phyloP scores from a whole-genome alignment of 2,888 invertebrate species.

The Pollenia labialis region DNA sequence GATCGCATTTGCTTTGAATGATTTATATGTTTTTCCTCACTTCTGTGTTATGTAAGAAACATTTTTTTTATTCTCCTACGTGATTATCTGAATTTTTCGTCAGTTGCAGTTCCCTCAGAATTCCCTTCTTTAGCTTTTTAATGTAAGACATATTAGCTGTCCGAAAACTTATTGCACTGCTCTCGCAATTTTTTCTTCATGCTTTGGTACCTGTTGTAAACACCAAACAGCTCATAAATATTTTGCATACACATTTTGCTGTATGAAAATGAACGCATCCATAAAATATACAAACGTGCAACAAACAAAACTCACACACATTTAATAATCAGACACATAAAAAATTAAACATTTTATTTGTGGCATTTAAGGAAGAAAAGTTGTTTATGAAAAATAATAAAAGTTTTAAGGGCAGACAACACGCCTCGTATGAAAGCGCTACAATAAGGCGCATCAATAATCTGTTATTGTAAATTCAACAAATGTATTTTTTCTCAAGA shows the following conservation, averaged over 20 bases:
- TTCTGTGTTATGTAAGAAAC: no score
- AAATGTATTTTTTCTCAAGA: no score
- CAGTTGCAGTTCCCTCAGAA: no score
- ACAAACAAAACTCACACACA: conserved; percentile 17
- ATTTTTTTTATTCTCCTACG: no score
- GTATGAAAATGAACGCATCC: conserved; percentile 67
- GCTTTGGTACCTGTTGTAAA: conserved; percentile 63
- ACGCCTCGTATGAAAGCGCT: no score
- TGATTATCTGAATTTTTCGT: no score
- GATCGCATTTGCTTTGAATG: no score
- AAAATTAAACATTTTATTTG: conserved; percentile 38
- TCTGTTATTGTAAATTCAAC: no score
- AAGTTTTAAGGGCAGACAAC: background rate
- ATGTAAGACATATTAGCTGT: no score
- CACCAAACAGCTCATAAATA: conserved; percentile 63
- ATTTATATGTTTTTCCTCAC: no score
- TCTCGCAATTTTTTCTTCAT: conserved; percentile 41
- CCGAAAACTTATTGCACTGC: conserved; percentile 11
- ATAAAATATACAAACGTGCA: conserved; percentile 50
- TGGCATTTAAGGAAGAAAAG: conserved; percentile 21
- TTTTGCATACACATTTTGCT: conserved; percentile 60
- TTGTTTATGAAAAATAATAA: background rate
- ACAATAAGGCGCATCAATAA: no score
- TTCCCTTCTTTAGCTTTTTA: no score
- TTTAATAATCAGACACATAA: conserved; percentile 16